A percentile compares a stretch with the other conserved stretches of the same genome.
Evolutionary conservation across 2,797 vertebrate genomes (phyloP).

Genomic region (Sparus aurata): DNA sequence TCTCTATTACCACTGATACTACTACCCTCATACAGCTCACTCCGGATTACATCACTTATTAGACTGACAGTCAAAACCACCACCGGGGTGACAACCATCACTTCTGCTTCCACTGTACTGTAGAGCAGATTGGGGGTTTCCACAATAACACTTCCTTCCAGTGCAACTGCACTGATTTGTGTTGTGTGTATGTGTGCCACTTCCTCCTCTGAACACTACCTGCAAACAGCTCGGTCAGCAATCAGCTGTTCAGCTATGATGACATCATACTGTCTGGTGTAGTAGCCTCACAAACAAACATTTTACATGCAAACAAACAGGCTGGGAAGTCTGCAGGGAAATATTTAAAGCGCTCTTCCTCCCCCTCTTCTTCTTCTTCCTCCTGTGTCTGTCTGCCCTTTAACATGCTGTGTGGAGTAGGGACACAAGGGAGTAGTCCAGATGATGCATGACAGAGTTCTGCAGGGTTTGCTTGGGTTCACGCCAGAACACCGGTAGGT

Average conservation of each 20-base stretch:
- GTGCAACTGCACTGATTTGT: constrained; percentile 22
- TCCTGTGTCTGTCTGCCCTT: background rate
- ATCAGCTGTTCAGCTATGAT: constrained; percentile 59
- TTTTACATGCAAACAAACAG: background rate
- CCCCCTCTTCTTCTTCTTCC: too few species aligned
- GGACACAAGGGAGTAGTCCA: constrained; percentile 3
- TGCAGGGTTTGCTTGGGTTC: constrained; percentile 29
- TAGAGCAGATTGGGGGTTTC: constrained; percentile 2
- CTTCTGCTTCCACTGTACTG: background rate
- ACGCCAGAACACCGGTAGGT: background rate
- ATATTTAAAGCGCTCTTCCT: background rate
- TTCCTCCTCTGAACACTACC: constrained; percentile 30
- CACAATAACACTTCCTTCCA: background rate
- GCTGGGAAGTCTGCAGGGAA: background rate
- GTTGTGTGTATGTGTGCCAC: background rate
- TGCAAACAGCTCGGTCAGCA: constrained; percentile 53
- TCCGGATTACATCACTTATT: constrained; percentile 14
- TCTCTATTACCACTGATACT: too few species aligned
- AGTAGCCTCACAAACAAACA: constrained; percentile 28
- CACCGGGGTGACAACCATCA: background rate
- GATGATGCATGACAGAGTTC: constrained; percentile 16
- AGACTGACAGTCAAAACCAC: background rate
- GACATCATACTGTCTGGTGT: constrained; percentile 49
- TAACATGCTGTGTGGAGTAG: background rate
- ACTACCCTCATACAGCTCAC: too few species aligned